phyloP scores from a whole-genome alignment of 2,797 vertebrate species.

The Mergus octosetaceus region DNA sequence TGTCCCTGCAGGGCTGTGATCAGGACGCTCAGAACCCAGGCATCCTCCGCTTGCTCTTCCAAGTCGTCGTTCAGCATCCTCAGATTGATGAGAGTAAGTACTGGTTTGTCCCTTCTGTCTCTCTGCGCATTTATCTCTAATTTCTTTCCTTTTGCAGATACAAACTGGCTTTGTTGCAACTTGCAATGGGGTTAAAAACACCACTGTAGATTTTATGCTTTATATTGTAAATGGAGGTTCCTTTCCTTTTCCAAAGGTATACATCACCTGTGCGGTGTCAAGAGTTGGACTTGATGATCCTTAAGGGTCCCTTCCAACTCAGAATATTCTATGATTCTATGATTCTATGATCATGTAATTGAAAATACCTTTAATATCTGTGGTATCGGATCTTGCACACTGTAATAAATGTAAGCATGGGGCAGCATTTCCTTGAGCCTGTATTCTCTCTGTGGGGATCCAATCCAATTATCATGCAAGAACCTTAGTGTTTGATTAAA shows the following conservation, averaged over 20 bases:
- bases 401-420: not conserved
- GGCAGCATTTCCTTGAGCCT: not conserved
- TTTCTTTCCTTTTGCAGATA: not conserved
- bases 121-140: not conserved
- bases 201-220: fast-evolving
- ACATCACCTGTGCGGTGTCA: too few relatives aligned
- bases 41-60: slow-evolving; percentile 74
- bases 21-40: slow-evolving; percentile 71
- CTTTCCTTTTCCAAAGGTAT: not conserved
- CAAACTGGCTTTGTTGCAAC: not conserved
- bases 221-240: not conserved
- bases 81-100: slow-evolving; percentile 78
- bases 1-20: slow-evolving; percentile 82
- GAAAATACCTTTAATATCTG: not conserved
- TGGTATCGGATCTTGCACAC: not conserved
- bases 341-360: too few relatives aligned
- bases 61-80: slow-evolving; percentile 65
- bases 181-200: not conserved
- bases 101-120: not conserved
- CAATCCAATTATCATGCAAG: not conserved
- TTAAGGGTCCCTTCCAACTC: too few relatives aligned
- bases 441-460: not conserved
- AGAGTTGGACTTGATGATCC: too few relatives aligned
- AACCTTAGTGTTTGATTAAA: not conserved
- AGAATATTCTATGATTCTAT: too few relatives aligned